Evolutionary conservation across 2,797 vertebrate genomes (phyloP), one percentile per base, ranked within the genome.

Genomic region (Premnoplex brunnescens): DNA sequence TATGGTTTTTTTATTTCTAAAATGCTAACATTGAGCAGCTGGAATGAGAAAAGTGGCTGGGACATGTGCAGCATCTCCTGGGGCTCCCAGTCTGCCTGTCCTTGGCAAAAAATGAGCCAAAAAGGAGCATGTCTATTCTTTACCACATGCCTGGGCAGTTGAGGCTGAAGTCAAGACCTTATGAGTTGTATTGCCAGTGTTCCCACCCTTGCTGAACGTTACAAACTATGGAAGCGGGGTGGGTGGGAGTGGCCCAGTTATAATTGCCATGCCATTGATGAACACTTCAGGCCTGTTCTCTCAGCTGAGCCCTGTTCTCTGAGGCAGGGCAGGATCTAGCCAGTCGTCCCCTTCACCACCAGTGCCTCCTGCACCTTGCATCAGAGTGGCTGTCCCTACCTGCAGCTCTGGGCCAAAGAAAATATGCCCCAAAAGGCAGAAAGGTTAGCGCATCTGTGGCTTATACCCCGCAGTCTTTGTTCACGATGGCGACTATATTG

Each of bases 191-290:
- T 12, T 52, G 27, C 39, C 1, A 5, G 21, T 6, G 10, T 27
- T 62, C 66, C 54, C 66, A 68, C 4, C 5, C 32, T 26, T 3
- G 0, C 46, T 2, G 2, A 64, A 36, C 2, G 0, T 16, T 49
- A 28, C 3, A 1, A 81, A 27, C 39, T 37, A 2, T 0, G 0
- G 43, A 54, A 92, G 34, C 2, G 1, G 20, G 26, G 30, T 0
- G 1, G 30, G 13, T 44, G 34, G 49, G 44, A 89, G 78, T 62
- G 86, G 34, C 32, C 30, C 4, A 2, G 34, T 41, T 39, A 9
- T 0, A 0, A n/a, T 3, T 22, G 15, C 9, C 0, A 0, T 72
- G 56, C 26, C 56, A 24, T 8, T 7, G 5, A 37, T 21, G 43
- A 44, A 4, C 6, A 0, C 17, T 43, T 62, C 22, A 3, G 48